Conservation (phyloP, 2,113 vertebrate species). For the Verasper variegatus region DNA sequence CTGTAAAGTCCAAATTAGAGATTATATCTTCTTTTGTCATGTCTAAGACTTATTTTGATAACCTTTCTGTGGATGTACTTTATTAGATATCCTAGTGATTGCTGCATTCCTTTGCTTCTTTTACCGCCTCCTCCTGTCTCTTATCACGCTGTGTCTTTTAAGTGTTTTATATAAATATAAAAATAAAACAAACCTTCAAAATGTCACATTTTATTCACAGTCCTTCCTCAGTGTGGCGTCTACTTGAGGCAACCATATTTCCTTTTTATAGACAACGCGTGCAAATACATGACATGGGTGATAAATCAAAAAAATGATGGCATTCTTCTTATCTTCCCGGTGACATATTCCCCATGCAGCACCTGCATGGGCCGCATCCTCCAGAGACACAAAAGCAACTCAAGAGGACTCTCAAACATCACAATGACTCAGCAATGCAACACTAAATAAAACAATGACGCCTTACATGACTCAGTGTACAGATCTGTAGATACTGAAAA, state of each 20-base stretch:
- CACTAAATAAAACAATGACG: slow-evolving; percentile 45
- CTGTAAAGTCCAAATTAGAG: not conserved
- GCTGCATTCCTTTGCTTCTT: not conserved
- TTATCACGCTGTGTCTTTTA: slow-evolving; percentile 1
- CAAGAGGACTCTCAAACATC: slow-evolving; percentile 43
- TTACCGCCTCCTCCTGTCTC: slow-evolving; percentile 5
- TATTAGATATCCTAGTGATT: not conserved
- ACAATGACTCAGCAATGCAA: slow-evolving; percentile 26
- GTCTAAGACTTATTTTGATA: slow-evolving; percentile 22
- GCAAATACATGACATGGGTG: slow-evolving; percentile 42
- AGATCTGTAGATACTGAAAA: slow-evolving; percentile 51
- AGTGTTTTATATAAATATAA: slow-evolving; percentile 16
- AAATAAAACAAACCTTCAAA: slow-evolving; percentile 21
- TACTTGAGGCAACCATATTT: slow-evolving; percentile 28
- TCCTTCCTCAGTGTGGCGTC: slow-evolving; percentile 4
- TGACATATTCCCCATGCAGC: slow-evolving; percentile 46
- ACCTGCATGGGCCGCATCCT: slow-evolving; percentile 20
- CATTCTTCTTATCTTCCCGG: slow-evolving; percentile 46
- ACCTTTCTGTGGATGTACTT: not conserved
- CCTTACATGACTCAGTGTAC: slow-evolving; percentile 50
- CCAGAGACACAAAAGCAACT: slow-evolving; percentile 41
- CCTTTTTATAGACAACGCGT: slow-evolving; percentile 23
- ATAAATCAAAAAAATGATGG: slow-evolving; percentile 60
- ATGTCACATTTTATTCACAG: slow-evolving; percentile 28
- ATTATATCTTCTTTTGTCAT: not conserved